Conservation (phyloP, 2,113 vertebrate genomes). For the Spermophilus dauricus region DNA sequence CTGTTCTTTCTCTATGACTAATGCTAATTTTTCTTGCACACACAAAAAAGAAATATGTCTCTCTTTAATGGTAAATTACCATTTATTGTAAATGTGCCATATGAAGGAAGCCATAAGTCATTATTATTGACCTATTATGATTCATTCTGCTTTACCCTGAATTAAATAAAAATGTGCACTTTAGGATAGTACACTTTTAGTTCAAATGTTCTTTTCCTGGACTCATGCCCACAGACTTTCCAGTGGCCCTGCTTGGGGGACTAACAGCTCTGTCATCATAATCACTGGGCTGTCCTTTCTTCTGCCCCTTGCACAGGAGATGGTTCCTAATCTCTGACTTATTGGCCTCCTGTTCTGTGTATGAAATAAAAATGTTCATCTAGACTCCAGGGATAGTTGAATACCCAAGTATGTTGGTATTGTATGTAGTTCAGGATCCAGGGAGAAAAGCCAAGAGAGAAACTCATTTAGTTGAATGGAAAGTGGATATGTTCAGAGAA, state of each 20-base stretch:
- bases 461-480: neutral
- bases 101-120: constrained; percentile 91
- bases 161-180: constrained; percentile 91
- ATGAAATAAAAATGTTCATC: constrained; percentile 29
- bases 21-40: constrained; percentile 87
- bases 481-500: neutral
- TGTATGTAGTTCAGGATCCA: neutral
- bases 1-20: constrained; percentile 86
- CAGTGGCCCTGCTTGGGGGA: constrained; percentile 4
- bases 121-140: constrained; percentile 90
- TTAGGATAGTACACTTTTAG: constrained; percentile 87
- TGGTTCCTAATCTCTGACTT: constrained; percentile 35
- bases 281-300: constrained; percentile 45
- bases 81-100: constrained; percentile 91
- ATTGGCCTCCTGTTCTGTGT: constrained; percentile 42
- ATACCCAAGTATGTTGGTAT: neutral
- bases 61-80: constrained; percentile 89
- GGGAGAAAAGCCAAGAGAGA: neutral
- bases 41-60: constrained; percentile 84
- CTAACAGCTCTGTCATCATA: neutral
- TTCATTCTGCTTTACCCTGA: constrained; percentile 88
- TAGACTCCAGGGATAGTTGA: neutral
- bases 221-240: constrained; percentile 69
- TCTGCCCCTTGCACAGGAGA: constrained; percentile 58
- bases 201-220: constrained; percentile 84